Conservation (phyloP, 2,797 vertebrate species). For the Triplophysa bombifrons region DNA sequence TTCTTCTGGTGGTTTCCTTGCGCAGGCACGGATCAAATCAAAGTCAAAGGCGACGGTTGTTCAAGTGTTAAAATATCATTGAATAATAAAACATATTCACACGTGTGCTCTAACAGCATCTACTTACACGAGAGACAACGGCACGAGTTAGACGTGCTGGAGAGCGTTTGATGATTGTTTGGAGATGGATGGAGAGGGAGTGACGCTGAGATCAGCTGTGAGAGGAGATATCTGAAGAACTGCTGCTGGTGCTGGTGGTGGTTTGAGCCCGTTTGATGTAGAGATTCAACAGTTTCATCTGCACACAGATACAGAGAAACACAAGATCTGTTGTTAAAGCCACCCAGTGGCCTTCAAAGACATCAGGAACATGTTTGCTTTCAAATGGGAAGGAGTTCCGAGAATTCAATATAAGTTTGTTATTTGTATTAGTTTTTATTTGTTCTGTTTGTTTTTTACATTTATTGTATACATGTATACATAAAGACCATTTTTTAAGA, state of each 20-base stretch:
- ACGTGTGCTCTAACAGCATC: neutral
- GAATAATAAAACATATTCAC: slow-evolving; percentile 11
- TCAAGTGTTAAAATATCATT: neutral
- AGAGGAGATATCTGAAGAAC: slow-evolving; percentile 88
- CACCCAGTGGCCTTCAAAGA: no score
- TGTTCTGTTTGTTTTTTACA: neutral
- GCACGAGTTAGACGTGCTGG: neutral
- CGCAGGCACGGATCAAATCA: neutral
- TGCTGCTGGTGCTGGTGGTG: slow-evolving; percentile 96
- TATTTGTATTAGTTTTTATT: neutral
- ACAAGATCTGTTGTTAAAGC: no score
- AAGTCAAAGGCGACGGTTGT: neutral
- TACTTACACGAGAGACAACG: neutral
- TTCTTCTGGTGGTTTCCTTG: neutral
- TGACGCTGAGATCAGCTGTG: slow-evolving; percentile 57
- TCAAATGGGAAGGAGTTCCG: no score
- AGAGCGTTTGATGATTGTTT: neutral
- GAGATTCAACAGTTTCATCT: slow-evolving; percentile 98
- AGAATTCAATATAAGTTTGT: no score
- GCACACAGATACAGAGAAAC: slow-evolving; percentile 50
- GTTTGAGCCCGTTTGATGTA: slow-evolving; percentile 97
- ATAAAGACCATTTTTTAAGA: no score
- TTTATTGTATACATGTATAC: no score
- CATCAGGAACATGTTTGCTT: no score
- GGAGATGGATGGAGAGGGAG: neutral